These are phyloP conservation scores for Dipodomys stephensi DNA, from an alignment of 2,113 vertebrate genomes.

Conservation along the genomic window DNA sequence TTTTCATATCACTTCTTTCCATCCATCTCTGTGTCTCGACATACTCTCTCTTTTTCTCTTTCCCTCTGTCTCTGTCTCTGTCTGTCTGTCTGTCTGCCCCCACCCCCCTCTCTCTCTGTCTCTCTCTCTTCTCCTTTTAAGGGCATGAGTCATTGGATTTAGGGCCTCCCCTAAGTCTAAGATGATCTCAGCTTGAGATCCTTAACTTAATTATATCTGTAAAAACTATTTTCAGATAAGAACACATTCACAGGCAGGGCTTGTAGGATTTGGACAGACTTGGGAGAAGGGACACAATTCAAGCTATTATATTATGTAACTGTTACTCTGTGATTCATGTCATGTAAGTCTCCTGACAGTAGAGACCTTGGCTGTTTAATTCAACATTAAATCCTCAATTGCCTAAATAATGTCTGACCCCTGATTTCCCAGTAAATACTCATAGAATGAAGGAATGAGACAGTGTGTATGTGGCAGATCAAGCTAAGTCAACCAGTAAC, in stretches of 20 bases:
- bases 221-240: slow-evolving; percentile 15
- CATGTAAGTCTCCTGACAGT: background rate
- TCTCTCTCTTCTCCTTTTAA: background rate
- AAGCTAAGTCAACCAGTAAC: background rate
- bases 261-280: background rate
- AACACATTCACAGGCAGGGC: background rate
- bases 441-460: background rate
- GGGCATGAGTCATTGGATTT: background rate
- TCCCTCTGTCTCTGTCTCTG: background rate
- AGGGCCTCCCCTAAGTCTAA: background rate
- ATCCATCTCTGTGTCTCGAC: background rate
- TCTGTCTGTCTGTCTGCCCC: no score
- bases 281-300: background rate
- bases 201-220: background rate
- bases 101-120: background rate
- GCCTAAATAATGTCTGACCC: background rate
- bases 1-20: background rate
- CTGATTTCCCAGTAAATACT: background rate
- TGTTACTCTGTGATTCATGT: background rate
- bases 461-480: background rate
- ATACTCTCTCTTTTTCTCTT: background rate
- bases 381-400: background rate
- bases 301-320: background rate
- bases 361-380: background rate
- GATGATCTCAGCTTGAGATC: background rate